These are phyloP conservation scores for Lasioglossum lativentre DNA, from an alignment of 2,888 invertebrate species.

Conservation along the genomic window DNA sequence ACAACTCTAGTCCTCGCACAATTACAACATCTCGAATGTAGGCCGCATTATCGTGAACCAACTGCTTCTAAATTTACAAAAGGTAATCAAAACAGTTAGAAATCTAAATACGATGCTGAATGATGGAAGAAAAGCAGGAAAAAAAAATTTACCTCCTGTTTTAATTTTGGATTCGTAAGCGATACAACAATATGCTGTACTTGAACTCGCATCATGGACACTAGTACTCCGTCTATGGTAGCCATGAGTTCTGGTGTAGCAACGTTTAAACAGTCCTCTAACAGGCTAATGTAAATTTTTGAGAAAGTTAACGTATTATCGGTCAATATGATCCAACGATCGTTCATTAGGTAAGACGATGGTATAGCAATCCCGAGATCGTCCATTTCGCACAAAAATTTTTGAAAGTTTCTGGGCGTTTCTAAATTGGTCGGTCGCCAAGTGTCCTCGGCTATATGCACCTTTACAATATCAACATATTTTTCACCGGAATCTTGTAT, in stretches of 20 bases:
- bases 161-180: constrained; percentile 86
- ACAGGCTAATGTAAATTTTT: constrained; percentile 90
- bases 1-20: constrained; percentile 80
- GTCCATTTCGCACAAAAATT: constrained; percentile 78
- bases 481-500: constrained; percentile 93
- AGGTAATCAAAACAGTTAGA: not conserved
- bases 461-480: constrained; percentile 92
- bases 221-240: constrained; percentile 90
- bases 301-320: constrained; percentile 93
- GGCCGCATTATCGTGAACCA: constrained; percentile 89
- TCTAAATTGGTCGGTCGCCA: constrained; percentile 94
- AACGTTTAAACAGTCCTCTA: constrained; percentile 91
- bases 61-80: constrained; percentile 86
- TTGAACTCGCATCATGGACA: constrained; percentile 91
- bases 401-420: constrained; percentile 85
- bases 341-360: constrained; percentile 84
- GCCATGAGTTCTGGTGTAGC: constrained; percentile 91
- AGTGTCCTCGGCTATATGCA: constrained; percentile 91
- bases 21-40: constrained; percentile 87
- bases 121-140: not conserved
- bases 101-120: not conserved
- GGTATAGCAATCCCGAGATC: constrained; percentile 79
- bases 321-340: constrained; percentile 91
- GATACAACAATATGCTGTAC: constrained; percentile 88
- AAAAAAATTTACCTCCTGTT: constrained; percentile 85